Percentiles rank a stretch among this genome's conserved stretches.
Evolutionary conservation across 2,797 vertebrate species (phyloP).

Genomic region (Nannoperca australis): DNA sequence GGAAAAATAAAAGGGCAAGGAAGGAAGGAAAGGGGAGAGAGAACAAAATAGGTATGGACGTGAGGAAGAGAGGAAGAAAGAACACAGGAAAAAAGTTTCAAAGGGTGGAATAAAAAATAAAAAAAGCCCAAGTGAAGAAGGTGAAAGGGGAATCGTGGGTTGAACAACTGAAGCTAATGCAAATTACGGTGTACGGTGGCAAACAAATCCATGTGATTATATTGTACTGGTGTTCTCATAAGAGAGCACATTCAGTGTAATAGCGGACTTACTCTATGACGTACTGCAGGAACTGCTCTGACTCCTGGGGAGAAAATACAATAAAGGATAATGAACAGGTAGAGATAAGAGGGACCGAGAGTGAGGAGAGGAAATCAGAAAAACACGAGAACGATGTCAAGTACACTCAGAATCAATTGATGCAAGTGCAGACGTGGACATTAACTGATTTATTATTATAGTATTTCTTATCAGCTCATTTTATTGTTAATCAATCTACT

Average conservation of each 20-base stretch:
- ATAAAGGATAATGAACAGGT: conserved; percentile 54
- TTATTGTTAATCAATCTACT: conserved; percentile 28
- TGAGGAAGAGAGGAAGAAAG: not conserved
- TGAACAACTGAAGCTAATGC: conserved; percentile 37
- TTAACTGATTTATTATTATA: conserved; percentile 27
- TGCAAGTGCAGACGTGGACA: conserved; percentile 18
- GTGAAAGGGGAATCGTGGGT: conserved; percentile 2
- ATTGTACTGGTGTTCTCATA: conserved; percentile 50
- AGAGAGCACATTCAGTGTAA: conserved; percentile 43
- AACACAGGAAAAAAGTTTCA: not conserved
- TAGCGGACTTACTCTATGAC: conserved; percentile 87
- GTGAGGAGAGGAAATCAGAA: conserved; percentile 22
- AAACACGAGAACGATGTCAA: conserved; percentile 27
- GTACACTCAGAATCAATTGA: conserved; percentile 25
- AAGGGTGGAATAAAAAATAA: not conserved
- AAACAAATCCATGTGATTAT: conserved; percentile 61
- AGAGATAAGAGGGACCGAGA: conserved; percentile 24
- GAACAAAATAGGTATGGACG: not conserved
- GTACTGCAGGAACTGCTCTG: conserved; percentile 92
- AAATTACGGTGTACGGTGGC: conserved; percentile 36
- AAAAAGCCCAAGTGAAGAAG: not conserved
- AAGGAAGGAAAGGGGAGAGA: not conserved
- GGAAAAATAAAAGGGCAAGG: not conserved
- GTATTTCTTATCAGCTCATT: conserved; percentile 24
- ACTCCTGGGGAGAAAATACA: conserved; percentile 87